These are phyloP conservation scores for Antechinus flavipes DNA, from an alignment of 2,113 vertebrate genomes.

Conservation along the genomic window DNA sequence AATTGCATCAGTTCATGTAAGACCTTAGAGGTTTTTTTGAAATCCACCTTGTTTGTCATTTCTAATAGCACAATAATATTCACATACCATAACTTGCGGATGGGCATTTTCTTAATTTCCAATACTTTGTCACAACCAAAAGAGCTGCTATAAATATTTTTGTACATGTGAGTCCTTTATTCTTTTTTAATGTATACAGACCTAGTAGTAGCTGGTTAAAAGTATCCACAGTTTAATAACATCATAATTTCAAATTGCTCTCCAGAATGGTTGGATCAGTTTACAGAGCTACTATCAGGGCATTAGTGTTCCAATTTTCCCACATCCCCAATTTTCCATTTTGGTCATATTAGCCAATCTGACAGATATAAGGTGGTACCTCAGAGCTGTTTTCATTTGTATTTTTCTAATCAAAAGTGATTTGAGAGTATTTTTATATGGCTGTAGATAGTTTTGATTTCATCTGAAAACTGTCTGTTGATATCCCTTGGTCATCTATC, in stretches of 20 bases:
- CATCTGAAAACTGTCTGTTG: not conserved
- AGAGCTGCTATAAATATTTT: not conserved
- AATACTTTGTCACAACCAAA: not conserved
- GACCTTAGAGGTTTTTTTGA: not conserved
- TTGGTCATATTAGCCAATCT: not conserved
- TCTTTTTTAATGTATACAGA: not conserved
- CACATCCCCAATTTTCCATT: not conserved
- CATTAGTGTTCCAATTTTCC: not conserved
- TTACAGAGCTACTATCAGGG: not conserved
- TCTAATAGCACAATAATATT: not conserved
- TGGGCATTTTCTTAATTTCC: not conserved
- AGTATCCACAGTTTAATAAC: not conserved
- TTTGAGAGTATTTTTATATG: not conserved
- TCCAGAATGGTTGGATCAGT: not conserved
- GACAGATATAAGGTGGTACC: not conserved
- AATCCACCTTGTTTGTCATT: not conserved
- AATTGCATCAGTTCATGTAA: not conserved
- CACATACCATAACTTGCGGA: not conserved
- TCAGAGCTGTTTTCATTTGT: not conserved
- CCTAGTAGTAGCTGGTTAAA: not conserved
- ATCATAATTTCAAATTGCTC: not conserved
- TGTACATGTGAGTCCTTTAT: not conserved
- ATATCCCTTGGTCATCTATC: not conserved
- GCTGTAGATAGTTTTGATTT: not conserved
- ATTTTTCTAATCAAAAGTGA: not conserved